Evolutionary conservation across 37 sponge, comb jelly and placozoan genomes (phyloP), one percentile per base, ranked within the genome.

Genomic region (Agelas oroides): DNA sequence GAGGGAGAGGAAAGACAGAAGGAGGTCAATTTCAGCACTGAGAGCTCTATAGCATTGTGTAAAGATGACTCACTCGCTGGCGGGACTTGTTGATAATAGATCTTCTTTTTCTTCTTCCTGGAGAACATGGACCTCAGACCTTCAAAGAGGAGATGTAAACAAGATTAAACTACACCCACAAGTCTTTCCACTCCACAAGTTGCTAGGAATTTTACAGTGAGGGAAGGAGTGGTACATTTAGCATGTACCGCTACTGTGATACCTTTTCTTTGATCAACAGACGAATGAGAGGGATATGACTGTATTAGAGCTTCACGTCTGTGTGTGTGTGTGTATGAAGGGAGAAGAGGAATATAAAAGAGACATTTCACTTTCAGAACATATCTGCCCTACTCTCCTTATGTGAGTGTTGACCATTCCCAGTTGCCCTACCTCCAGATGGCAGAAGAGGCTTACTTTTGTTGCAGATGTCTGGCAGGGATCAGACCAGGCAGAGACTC

Each of bases 381-480:
- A n/a, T n/a, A n/a, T n/a, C n/a, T n/a, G n/a, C n/a, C n/a, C n/a
- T n/a, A n/a, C n/a, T n/a, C n/a, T n/a, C n/a, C n/a, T n/a, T n/a
- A n/a, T n/a, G n/a, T n/a, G n/a, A n/a, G n/a, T n/a, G n/a, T n/a
- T n/a, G n/a, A n/a, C n/a, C n/a, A n/a, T n/a, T n/a, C n/a, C n/a
- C n/a, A n/a, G n/a, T n/a, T n/a, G n/a, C n/a, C n/a, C n/a, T n/a
- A n/a, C n/a, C n/a, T n/a, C n/a, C n/a, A n/a, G n/a, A n/a, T n/a
- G n/a, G n/a, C n/a, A n/a, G n/a, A n/a, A n/a, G n/a, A 12, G 17
- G 72, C 90, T 86, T 60, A 94, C 94, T 87, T 82, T 75, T 94
- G 89, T 57, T 87, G 90, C 39, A 89, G 59, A 40, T 94, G 94
- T 78, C 75, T 86, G 33, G 94, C 84, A 27, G 94, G 94, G n/a